phyloP scores from a whole-genome alignment of 2,888 invertebrate species.

The Crioceris asparagi region DNA sequence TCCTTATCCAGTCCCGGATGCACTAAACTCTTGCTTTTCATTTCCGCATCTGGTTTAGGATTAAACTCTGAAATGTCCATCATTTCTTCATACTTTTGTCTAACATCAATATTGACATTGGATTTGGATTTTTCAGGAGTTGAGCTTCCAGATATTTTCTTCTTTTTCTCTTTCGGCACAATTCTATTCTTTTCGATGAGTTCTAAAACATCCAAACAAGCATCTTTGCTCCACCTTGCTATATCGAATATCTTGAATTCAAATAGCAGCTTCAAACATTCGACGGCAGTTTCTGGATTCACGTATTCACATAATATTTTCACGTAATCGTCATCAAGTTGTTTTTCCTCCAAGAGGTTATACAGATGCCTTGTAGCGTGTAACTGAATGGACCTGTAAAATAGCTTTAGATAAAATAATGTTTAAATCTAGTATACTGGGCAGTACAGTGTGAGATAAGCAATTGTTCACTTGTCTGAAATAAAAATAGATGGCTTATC shows the following conservation, averaged over 20 bases:
- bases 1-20: too few relatives aligned
- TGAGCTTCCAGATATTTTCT: too few relatives aligned
- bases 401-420: background rate
- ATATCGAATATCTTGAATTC: constrained; percentile 14
- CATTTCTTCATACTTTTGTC: too few relatives aligned
- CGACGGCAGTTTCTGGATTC: constrained; percentile 18
- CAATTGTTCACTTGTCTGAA: constrained; percentile 1
- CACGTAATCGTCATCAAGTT: constrained; percentile 20
- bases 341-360: constrained; percentile 22
- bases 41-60: too few relatives aligned
- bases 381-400: constrained; percentile 15
- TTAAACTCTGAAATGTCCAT: too few relatives aligned
- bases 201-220: constrained; percentile 14
- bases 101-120: too few relatives aligned
- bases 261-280: constrained; percentile 23
- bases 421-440: constrained; percentile 17
- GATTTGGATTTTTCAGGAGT: too few relatives aligned
- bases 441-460: constrained; percentile 9
- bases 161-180: too few relatives aligned
- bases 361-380: constrained; percentile 24
- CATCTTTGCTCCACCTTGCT: constrained; percentile 13
- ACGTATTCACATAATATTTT: constrained; percentile 25
- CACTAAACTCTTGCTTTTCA: too few relatives aligned
- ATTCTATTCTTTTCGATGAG: constrained; percentile 11
- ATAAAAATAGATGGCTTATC: background rate